These are phyloP conservation scores for Drosophila acutilabella DNA, from an alignment of 2,888 invertebrate genomes.

Conservation along the genomic window DNA sequence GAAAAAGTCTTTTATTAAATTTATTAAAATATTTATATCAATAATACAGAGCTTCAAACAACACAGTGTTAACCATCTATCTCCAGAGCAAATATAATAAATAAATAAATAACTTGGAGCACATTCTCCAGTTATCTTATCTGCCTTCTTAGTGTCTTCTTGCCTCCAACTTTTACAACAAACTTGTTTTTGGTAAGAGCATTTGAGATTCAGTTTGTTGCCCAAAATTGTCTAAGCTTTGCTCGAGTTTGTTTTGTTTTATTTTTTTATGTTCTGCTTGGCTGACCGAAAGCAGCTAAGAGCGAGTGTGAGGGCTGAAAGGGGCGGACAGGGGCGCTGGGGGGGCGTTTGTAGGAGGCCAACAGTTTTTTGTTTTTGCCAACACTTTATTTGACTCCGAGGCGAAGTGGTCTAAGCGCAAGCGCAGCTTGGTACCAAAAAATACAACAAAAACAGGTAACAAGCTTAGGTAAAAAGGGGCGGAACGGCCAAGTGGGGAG, in stretches of 20 bases:
- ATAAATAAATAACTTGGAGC: not conserved
- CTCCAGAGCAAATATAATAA: not conserved
- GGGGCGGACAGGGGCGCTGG: not conserved
- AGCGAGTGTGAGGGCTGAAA: constrained; percentile 7
- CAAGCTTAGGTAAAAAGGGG: constrained; percentile 1
- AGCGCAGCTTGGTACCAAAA: constrained; percentile 51
- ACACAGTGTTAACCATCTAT: no score
- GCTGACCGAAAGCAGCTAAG: constrained; percentile 59
- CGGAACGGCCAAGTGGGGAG: not conserved
- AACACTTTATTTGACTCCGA: constrained; percentile 33
- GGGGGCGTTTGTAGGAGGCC: constrained; percentile 15
- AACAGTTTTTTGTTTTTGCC: constrained; percentile 39
- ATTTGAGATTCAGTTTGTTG: constrained; percentile 31
- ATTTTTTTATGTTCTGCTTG: constrained; percentile 61
- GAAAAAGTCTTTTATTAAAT: no score
- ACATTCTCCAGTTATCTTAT: constrained; percentile 42
- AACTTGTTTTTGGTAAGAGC: constrained; percentile 23
- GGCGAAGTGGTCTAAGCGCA: constrained; percentile 29
- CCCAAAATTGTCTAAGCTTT: constrained; percentile 2
- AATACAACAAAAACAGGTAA: constrained; percentile 33
- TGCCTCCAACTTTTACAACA: not conserved
- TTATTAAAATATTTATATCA: no score
- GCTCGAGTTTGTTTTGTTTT: constrained; percentile 4
- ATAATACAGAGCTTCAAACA: no score
- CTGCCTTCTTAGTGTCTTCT: not conserved